Evolutionary conservation across 2,888 invertebrate genomes (phyloP), one percentile per base, ranked within the genome.

Genomic region (Sisyra terminalis): DNA sequence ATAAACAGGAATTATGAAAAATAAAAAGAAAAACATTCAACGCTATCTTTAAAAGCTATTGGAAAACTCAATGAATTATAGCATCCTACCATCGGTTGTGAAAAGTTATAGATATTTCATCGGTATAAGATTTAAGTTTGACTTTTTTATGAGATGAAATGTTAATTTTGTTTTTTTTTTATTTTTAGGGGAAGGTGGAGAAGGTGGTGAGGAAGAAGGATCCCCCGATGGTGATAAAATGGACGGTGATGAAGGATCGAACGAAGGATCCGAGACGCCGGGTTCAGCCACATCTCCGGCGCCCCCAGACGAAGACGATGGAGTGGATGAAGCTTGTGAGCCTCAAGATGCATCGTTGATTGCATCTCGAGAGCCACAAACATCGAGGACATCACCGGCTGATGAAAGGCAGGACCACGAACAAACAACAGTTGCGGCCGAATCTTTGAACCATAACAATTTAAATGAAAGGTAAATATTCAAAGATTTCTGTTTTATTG

Each of bases 161-260:
- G 2, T n/a, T 5, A 14, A 16, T 15, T 16, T 16, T 17, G 32
- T 34, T 11, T 11, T 49, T 46, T 47, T 48, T 55, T 48, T 53
- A 55, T 52, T 67, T 66, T 1, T 60, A 74, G 73, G 73, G 72
- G 74, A 74, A 64, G 58, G 58, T 37, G 57, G 54, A 37, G 58
- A 57, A 49, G 69, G 67, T 36, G 66, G 64, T 46, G 67, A 65
- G 48, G 65, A 64, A 49, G 53, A 47, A 2, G 63, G 61, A 16
- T 59, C 60, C 18, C 58, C 61, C 9, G 64, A 64, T 47, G 62
- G 59, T 18, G 64, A 65, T 44, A 63, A 62, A 46, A 47, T 60
- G 42, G 64, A 63, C 40, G 64, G 61, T 29, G 65, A 65, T 49
- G 65, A 64, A 40, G 62, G 62, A 44, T 58, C 59, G 43, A 49